Evolutionary conservation across 2,113 vertebrate genomes (phyloP), one percentile per base, ranked within the genome.

Genomic region (Coptodon rendalli): DNA sequence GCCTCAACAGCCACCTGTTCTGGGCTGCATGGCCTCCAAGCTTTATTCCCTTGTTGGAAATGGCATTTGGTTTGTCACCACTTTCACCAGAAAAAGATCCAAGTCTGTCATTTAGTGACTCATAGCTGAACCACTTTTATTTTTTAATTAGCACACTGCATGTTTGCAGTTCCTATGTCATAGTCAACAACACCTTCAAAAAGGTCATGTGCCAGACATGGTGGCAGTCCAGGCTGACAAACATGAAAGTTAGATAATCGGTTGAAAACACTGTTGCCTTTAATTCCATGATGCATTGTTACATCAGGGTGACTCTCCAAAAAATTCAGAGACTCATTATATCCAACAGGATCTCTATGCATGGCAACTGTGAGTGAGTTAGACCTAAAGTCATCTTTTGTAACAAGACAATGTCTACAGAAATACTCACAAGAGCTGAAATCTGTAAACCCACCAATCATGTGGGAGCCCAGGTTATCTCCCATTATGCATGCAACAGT

Each of bases 61-160:
- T 80, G 52, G 80, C 63, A 84, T 87, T 91, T 80, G 56, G 73
- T 34, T 86, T 87, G 45, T 89, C 80, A 27, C 6, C 59, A 66
- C 86, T 80, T 86, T 90, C 86, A 86, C 84, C 86, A 38, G 81
- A 79, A 87, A 89, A 89, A 53, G 2, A 73, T 90, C 82, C 88
- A 13, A 89, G 56, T 83, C 89, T 86, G 43, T 78, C 53, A 89
- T 92, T 89, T 24, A 87, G 38, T 29, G 2, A 79, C 82, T 86
- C 12, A 9, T 82, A 86, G 71, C 56, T 89, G 61, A 92, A 86
- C 87, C 85, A 91, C 66, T 88, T 31, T 54, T 34, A 34, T 19
- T n/a, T n/a, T n/a, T n/a, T n/a, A n/a, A n/a, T n/a, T n/a, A n/a
- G n/a, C n/a, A n/a, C n/a, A n/a, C n/a, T n/a, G n/a, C n/a, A n/a